Evolutionary conservation across 2,113 vertebrate species (phyloP).

Genomic region (Carassius auratus): DNA sequence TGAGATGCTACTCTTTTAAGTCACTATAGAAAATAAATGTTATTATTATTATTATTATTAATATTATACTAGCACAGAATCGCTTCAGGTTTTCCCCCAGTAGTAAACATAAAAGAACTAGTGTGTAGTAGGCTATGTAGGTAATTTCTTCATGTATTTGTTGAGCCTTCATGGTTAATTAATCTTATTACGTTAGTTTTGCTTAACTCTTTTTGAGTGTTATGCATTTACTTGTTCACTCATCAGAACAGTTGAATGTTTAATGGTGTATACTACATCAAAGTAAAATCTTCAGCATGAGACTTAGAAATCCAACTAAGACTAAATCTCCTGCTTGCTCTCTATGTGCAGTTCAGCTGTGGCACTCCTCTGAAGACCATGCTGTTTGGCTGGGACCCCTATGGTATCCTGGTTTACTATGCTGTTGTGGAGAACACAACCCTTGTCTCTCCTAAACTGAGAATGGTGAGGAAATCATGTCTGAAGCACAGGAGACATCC

Average conservation of each 20-base stretch:
- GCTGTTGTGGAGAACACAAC: constrained; percentile 82
- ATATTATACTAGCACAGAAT: background rate
- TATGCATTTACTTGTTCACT: background rate
- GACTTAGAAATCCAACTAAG: constrained; percentile 52
- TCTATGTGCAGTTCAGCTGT: constrained; percentile 83
- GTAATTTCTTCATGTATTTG: constrained; percentile 17
- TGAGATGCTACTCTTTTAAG: too few species aligned
- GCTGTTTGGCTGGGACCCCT: constrained; percentile 91
- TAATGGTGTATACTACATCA: constrained; percentile 42
- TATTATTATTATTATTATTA: background rate
- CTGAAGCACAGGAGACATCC: background rate
- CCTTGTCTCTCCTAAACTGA: constrained; percentile 85
- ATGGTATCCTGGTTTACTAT: constrained; percentile 85
- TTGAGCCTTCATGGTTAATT: background rate
- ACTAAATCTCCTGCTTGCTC: constrained; percentile 48
- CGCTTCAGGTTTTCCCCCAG: too few species aligned
- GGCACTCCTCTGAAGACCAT: constrained; percentile 84
- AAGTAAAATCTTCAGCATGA: constrained; percentile 62
- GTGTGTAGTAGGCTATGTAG: background rate
- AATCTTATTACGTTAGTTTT: background rate
- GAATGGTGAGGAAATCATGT: constrained; percentile 81
- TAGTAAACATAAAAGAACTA: background rate
- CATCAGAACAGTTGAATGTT: background rate
- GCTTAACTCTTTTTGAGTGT: background rate
- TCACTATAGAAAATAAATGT: too few species aligned